A percentile compares a stretch with the other conserved stretches of the same genome.
These are phyloP conservation scores for Idaea biselata DNA, from an alignment of 2,888 invertebrate genomes.

Conservation along the genomic window DNA sequence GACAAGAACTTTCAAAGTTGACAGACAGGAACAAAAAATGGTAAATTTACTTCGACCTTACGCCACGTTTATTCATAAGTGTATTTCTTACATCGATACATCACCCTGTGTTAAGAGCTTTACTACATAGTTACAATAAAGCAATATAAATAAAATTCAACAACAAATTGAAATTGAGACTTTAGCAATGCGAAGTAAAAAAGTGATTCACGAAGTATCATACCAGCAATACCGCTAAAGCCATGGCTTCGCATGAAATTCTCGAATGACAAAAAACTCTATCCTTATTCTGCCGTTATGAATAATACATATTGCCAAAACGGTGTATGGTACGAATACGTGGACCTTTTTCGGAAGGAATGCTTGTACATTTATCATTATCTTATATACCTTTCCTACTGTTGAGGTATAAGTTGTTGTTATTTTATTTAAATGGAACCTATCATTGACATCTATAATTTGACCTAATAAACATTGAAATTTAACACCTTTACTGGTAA, in stretches of 20 bases:
- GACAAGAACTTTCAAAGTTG: no score
- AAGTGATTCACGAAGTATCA: slow-evolving; percentile 15
- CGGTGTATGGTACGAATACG: slow-evolving; percentile 32
- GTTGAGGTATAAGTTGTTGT: slow-evolving; percentile 6
- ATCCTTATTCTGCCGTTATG: slow-evolving; percentile 57
- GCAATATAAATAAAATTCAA: background rate
- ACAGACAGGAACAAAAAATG: no score
- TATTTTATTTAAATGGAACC: slow-evolving; percentile 6
- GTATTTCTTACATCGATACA: background rate
- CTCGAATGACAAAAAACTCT: slow-evolving; percentile 22
- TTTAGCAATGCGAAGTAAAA: slow-evolving; percentile 14
- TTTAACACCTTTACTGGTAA: no score
- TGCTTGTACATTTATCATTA: slow-evolving; percentile 49
- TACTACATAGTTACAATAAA: background rate
- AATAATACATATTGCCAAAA: slow-evolving; percentile 73
- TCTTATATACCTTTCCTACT: slow-evolving; percentile 14
- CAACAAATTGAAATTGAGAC: slow-evolving; percentile 1
- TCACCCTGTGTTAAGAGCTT: background rate
- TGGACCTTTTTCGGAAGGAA: slow-evolving; percentile 53
- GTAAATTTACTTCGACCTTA: no score
- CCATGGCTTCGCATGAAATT: slow-evolving; percentile 2
- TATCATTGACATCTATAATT: no score
- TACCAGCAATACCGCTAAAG: slow-evolving; percentile 8
- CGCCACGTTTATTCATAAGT: no score
- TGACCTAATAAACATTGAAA: no score